These are phyloP conservation scores for Agrochola lota DNA, from an alignment of 2,888 invertebrate species.

Conservation along the genomic window DNA sequence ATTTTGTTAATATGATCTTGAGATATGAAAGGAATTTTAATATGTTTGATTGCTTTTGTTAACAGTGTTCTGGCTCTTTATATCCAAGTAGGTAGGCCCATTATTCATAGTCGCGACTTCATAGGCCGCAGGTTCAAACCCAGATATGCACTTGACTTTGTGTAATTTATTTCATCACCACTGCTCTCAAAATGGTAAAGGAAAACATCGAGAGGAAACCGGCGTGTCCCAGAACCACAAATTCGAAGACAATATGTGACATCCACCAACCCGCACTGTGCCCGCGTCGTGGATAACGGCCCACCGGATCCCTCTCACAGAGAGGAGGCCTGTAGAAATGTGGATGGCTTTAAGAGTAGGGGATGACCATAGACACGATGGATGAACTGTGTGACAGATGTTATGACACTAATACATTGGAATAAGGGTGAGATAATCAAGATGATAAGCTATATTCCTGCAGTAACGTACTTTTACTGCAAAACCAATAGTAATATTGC, in stretches of 20 bases:
- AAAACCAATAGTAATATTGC: too few relatives aligned
- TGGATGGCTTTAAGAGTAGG: not conserved
- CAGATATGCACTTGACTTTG: not conserved
- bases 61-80: not conserved
- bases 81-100: not conserved
- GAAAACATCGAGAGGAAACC: not conserved
- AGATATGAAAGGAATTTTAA: slow-evolving; percentile 9
- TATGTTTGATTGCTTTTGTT: not conserved
- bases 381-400: too few relatives aligned
- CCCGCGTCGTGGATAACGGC: not conserved
- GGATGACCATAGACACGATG: too few relatives aligned
- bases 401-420: too few relatives aligned
- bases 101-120: not conserved
- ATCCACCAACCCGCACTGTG: not conserved
- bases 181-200: not conserved
- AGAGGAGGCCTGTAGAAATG: not conserved
- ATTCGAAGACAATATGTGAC: not conserved
- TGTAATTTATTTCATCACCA: not conserved
- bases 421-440: too few relatives aligned
- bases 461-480: too few relatives aligned
- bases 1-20: slow-evolving; percentile 31
- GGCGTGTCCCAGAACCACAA: not conserved
- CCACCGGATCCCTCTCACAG: not conserved
- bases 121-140: not conserved
- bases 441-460: too few relatives aligned